Evolutionary conservation across 2,113 vertebrate genomes (phyloP).

Genomic region (Alexandromys fortis): DNA sequence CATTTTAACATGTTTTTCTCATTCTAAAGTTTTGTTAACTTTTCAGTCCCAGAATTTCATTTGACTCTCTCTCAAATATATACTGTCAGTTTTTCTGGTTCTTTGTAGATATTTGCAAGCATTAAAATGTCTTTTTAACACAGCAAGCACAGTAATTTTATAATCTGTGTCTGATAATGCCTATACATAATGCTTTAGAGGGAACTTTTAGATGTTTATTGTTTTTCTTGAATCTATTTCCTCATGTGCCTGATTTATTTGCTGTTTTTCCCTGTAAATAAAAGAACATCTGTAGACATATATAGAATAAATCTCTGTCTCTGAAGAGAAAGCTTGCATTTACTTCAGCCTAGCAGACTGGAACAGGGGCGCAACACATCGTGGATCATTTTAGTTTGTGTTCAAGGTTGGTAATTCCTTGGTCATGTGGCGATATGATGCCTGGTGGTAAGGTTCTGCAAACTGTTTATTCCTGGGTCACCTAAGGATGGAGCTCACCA

Average conservation of each 20-base stretch:
- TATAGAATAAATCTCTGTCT: neutral
- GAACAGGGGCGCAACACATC: neutral
- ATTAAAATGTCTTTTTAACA: neutral
- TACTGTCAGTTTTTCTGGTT: neutral
- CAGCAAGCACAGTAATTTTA: neutral
- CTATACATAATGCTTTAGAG: neutral
- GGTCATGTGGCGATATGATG: neutral
- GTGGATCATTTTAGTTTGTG: neutral
- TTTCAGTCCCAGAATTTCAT: constrained; percentile 22
- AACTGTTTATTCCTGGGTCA: neutral
- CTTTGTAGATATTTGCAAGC: neutral
- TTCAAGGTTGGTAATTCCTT: neutral
- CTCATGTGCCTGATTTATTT: neutral
- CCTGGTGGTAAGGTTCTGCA: neutral
- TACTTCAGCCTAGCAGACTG: neutral
- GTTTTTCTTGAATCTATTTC: neutral
- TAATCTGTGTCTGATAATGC: neutral
- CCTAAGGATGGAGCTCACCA: neutral
- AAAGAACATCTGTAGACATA: neutral
- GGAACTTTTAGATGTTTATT: neutral
- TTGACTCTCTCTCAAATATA: neutral
- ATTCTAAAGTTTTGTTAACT: constrained; percentile 1
- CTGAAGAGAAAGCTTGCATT: neutral
- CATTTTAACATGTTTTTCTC: neutral
- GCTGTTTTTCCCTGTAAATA: neutral